phyloP scores from a whole-genome alignment of 2,797 vertebrate species.

The Naso thynnoides region DNA sequence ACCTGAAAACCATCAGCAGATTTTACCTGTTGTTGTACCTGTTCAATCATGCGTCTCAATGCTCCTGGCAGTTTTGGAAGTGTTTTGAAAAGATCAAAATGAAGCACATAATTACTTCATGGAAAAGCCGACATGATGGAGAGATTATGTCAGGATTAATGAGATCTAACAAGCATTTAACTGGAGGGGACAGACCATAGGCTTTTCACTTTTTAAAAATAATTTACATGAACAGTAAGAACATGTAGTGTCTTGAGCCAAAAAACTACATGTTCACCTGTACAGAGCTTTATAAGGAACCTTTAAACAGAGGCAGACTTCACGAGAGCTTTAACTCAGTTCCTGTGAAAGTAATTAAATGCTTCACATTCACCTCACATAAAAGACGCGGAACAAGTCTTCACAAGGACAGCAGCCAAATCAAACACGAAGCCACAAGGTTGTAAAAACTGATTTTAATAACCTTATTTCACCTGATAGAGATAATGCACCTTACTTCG shows the following conservation, averaged over 20 bases:
- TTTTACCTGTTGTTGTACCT: conserved; percentile 19
- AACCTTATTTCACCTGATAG: neutral
- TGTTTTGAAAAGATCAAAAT: conserved; percentile 4
- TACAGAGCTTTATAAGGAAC: neutral
- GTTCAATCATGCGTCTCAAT: conserved; percentile 38
- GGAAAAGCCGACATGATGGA: neutral
- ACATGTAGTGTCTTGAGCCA: neutral
- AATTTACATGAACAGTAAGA: neutral
- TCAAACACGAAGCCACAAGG: conserved; percentile 1
- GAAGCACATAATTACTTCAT: conserved; percentile 1
- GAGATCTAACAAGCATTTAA: neutral
- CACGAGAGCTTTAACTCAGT: neutral
- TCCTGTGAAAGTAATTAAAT: neutral
- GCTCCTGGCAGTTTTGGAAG: neutral
- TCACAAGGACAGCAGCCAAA: neutral
- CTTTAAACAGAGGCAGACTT: neutral
- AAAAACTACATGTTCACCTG: neutral
- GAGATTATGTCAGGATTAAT: conserved; percentile 2
- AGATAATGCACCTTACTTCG: neutral
- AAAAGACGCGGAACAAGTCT: neutral
- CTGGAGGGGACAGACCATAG: neutral
- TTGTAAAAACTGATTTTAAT: neutral
- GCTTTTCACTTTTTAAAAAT: accelerated
- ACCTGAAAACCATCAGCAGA: conserved; percentile 15
- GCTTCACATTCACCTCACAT: neutral